Base-by-base conservation (phyloP, 2,888 invertebrate species). In the Abscondita cerata region DNA sequence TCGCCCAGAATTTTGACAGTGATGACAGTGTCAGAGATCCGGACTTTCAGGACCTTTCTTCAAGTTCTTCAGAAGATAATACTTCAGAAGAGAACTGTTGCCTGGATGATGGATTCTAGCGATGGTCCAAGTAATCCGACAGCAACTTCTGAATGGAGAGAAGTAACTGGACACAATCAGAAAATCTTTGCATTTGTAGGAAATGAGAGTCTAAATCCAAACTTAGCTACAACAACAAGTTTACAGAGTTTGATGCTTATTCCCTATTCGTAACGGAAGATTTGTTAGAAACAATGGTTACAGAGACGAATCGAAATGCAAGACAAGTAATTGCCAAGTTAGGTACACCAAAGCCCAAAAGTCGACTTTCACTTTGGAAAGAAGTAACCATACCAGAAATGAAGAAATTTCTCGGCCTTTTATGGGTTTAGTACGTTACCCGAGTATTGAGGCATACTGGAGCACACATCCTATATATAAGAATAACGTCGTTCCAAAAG, bases 171-270 rank as follows among this genome's bases (percentile, higher is more conserved):
- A 44, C 20, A 54, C 31, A 4, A 44, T 54, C 54, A 54, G 41
- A 1, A 36, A 40, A 40, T 20, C 13, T 53, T n/a, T 41, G 19
- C 20, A 56, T 48, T 56, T 48, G 34, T 48, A 6, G 56, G 56
- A 33, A 18, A 2, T 16, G 47, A 18, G 18, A 25, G 47, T 25
- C 20, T 38, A 48, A 47, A 48, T 13, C 36, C 48, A 56, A 56
- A 48, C 25, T 56, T 56, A 18, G 48, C n/a, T 31, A 48, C 36
- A 47, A 48, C 48, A 48, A 19, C 33, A 44, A 3, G 9, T 48
- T 56, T 48, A 48, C 50, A 34, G 50, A 56, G 41, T 34, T 48
- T 15, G n/a, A 47, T 48, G 36, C 36, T 48, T 56, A 56, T 56
- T 56, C 36, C 33, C 19, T 56, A 15, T 55, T 55, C 36, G 47